Base-by-base conservation (phyloP, 2,797 vertebrate species). In the Melanotaenia nigrans region DNA sequence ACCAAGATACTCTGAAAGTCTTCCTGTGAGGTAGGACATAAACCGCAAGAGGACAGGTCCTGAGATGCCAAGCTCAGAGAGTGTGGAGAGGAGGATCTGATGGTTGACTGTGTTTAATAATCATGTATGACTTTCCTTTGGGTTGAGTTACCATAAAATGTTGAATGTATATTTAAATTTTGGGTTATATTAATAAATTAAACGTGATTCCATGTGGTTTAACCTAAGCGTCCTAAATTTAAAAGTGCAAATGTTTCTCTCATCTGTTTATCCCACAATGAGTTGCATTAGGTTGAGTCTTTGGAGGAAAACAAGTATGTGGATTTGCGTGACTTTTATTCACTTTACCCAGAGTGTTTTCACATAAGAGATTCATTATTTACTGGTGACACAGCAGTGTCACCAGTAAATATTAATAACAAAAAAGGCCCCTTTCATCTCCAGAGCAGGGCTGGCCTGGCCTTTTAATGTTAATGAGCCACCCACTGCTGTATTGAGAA, bases 381-480 rank as follows among this genome's bases (percentile, higher is more conserved):
- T 82, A 71, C 65, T 61, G 61, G 82, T 81, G 81, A 87, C 84
- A 88, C 75, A 28, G 75, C 47, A 58, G 59, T 49, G 45, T n/a
- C 59, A 62, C 62, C 35, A 13, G 11, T 55, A 61, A 71, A n/a
- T 47, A 73, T 64, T 32, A 61, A 42, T 55, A 61, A 57, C 54
- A 70, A 47, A 53, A 33, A 3, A 16, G 40, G 16, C 36, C 55
- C 47, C 32, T 62, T 33, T 77, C 68, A 73, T 84, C 63, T 78
- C 60, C 36, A 30, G 73, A 83, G 70, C 73, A 65, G 24, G 63
- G 40, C 77, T 67, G 66, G 65, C 54, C 60, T 79, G 84, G 84
- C 73, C 85, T 87, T 89, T 85, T 81, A 78, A 85, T 84, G 87
- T 80, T 88, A 84, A 92, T 79, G 80, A 87, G 78, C 68, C 76